Conservation (phyloP, 1,140 invertebrate species). For the Theocolax elegans region DNA sequence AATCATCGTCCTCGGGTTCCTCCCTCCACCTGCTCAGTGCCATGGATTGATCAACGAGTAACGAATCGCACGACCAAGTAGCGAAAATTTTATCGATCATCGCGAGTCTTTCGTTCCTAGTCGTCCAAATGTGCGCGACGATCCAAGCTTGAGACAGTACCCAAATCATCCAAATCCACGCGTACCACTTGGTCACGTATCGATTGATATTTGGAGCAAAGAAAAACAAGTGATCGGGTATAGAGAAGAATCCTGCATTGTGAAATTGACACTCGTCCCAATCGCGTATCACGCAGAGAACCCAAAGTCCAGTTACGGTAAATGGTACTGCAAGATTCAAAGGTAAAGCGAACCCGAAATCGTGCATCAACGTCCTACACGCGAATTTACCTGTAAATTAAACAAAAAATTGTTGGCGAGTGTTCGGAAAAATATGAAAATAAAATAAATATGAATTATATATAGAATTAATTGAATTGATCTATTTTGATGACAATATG, state of each 20-base stretch:
- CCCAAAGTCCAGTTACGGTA: slow-evolving; percentile 73
- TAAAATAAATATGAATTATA: no score
- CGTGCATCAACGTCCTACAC: slow-evolving; percentile 86
- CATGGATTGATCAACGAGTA: slow-evolving; percentile 88
- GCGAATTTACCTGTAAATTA: slow-evolving; percentile 78
- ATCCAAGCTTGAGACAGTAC: slow-evolving; percentile 85
- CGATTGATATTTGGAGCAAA: slow-evolving; percentile 59
- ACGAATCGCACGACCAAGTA: slow-evolving; percentile 82
- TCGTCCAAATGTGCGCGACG: slow-evolving; percentile 84
- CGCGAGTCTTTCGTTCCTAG: slow-evolving; percentile 81
- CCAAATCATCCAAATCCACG: slow-evolving; percentile 81
- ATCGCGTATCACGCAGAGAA: slow-evolving; percentile 71
- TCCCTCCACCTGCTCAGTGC: slow-evolving; percentile 83
- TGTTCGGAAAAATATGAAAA: no score
- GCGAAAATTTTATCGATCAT: slow-evolving; percentile 85
- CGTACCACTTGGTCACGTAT: slow-evolving; percentile 71
- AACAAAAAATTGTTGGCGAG: not conserved
- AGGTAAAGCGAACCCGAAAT: slow-evolving; percentile 83
- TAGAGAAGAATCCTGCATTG: slow-evolving; percentile 59
- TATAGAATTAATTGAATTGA: no score
- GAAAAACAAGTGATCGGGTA: slow-evolving; percentile 78
- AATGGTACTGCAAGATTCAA: slow-evolving; percentile 77
- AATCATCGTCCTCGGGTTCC: slow-evolving; percentile 64
- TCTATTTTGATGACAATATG: no score
- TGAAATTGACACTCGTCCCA: slow-evolving; percentile 74